phyloP scores from a whole-genome alignment of 1,140 invertebrate species.

The Dendroctonus ponderosae region DNA sequence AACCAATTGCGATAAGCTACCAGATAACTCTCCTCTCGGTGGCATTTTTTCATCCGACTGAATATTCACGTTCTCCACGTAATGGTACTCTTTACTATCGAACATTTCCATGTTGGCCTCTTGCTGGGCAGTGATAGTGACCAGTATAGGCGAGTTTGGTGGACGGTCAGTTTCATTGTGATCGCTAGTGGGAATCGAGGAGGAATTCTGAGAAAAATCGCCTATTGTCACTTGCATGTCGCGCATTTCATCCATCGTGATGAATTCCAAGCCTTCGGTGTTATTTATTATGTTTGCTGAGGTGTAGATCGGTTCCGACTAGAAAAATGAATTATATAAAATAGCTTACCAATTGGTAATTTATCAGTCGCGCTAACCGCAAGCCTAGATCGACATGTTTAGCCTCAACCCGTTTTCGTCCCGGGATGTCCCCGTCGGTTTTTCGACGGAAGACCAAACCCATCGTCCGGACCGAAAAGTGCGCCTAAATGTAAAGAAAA shows the following conservation, averaged over 20 bases:
- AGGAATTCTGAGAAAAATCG: constrained; percentile 42
- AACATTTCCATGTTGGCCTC: constrained; percentile 28
- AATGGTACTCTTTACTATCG: constrained; percentile 52
- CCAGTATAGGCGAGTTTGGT: constrained; percentile 40
- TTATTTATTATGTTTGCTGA: constrained; percentile 41
- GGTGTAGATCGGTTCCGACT: constrained; percentile 41
- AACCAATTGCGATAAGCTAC: neutral
- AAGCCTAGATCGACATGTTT: too few relatives aligned
- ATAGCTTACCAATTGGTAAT: too few relatives aligned
- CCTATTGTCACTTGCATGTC: constrained; percentile 44
- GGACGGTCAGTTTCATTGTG: constrained; percentile 38
- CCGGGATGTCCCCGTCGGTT: too few relatives aligned
- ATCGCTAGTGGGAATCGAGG: constrained; percentile 42
- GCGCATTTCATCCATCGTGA: constrained; percentile 46
- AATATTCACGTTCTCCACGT: constrained; percentile 70
- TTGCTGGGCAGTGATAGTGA: constrained; percentile 42
- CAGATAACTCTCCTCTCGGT: constrained; percentile 75
- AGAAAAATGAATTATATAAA: constrained; percentile 2
- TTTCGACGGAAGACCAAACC: too few relatives aligned
- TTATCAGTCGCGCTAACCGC: too few relatives aligned
- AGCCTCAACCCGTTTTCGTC: too few relatives aligned
- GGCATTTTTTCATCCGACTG: constrained; percentile 82
- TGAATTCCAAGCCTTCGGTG: constrained; percentile 41
- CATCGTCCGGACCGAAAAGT: too few relatives aligned
- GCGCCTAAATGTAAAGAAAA: too few relatives aligned